phyloP scores from a whole-genome alignment of 1,140 invertebrate species.

The Notospermus geniculatus region DNA sequence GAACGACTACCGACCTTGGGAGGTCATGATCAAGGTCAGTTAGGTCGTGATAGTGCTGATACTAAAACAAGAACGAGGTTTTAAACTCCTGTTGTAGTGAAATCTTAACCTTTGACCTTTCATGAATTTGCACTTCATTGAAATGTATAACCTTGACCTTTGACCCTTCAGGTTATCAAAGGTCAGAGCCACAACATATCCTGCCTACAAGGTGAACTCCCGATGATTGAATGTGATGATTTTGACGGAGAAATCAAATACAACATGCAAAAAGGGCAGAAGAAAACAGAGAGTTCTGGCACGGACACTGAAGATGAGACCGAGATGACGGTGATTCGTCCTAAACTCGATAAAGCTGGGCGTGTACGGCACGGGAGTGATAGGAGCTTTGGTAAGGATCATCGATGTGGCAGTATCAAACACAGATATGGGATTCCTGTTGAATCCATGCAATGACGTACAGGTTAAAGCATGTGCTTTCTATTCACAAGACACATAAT shows the following conservation, averaged over 20 bases:
- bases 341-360: constrained; percentile 37
- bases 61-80: too few species aligned
- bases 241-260: constrained; percentile 45
- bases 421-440: too few species aligned
- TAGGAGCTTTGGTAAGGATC: constrained; percentile 48
- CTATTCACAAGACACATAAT: too few species aligned
- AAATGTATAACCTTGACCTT: neutral
- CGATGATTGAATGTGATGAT: constrained; percentile 37
- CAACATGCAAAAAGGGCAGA: constrained; percentile 33
- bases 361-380: constrained; percentile 41
- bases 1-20: constrained; percentile 70
- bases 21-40: constrained; percentile 67
- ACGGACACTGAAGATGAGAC: constrained; percentile 63
- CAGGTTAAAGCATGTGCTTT: too few species aligned
- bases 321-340: constrained; percentile 63
- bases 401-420: too few species aligned
- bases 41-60: too few species aligned
- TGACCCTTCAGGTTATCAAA: constrained; percentile 34
- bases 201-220: constrained; percentile 53
- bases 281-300: constrained; percentile 64
- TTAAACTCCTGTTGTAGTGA: constrained; percentile 9
- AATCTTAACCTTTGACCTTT: constrained; percentile 8
- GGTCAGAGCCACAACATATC: constrained; percentile 67
- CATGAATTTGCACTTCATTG: constrained; percentile 1
- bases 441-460: too few species aligned